Base-by-base conservation (phyloP, 2,797 vertebrate species). In the Amphiprion clarkii region DNA sequence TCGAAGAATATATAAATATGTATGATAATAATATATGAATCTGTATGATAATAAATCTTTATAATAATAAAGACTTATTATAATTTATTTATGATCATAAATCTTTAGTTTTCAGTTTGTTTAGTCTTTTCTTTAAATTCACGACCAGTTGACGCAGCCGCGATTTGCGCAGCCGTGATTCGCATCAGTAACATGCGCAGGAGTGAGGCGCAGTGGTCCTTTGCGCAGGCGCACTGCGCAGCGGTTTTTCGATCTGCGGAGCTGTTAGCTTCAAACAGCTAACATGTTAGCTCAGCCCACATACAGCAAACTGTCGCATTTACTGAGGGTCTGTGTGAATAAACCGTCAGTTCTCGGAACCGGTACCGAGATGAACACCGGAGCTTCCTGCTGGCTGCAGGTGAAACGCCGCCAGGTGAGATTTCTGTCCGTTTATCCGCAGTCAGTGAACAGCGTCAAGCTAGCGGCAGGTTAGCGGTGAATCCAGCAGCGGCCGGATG, bases 351-450 rank as follows among this genome's bases (percentile, higher is more conserved):
- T 79, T 54, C 27, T 67, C 23, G 71, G 76, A 49, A 16, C 67
- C 0, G 67, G 67, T 10, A 10, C 53, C 5, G 81, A 83, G 56
- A 17, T 66, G 19, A 81, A 63, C n/a, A 31, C 13, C 7, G 60
- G 55, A 6, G 49, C 79, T 19, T 23, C 58, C 2, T 53, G 75
- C 25, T 85, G 79, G 44, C 65, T 80, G 0, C 83, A 90, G 60
- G 54, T 63, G 5, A 27, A 59, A 2, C 93, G 94, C 40, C 85
- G 83, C 53, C 93, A 95, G 91, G 95, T 95, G 25, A 88, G 86
- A 25, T 6, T 25, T 23, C 6, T 1, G 51, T 8, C 4, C 16
- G 2, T 31, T 52, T 16, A 10, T 16, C 6, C 23, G 8, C 31
- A 21, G 1, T 14, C 16, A 12, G 51, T 17, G 56, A 58, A 33